Base-by-base conservation (phyloP, 2,888 invertebrate genomes). In the Lissonota sp. region DNA sequence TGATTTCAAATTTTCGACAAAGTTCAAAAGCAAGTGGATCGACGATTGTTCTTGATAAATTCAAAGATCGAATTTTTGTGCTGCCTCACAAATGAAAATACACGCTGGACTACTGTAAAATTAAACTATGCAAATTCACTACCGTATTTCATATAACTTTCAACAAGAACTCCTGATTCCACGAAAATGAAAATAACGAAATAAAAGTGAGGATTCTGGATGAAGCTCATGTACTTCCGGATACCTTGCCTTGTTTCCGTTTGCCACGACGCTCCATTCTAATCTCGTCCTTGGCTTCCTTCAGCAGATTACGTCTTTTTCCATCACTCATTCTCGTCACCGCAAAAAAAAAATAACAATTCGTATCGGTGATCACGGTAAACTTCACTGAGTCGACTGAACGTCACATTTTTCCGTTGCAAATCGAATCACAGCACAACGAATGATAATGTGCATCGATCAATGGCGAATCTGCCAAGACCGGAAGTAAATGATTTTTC, bases 211-310 rank as follows among this genome's bases (percentile, higher is more conserved):
- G 10, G n/a, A 58, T n/a, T 10, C 10, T 12, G n/a, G 12, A 5
- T 40, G 7, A 53, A 53, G 5, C 42, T 42, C 5, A 12, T n/a
- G 14, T 40, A 51, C 12, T 51, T 4, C n/a, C 14, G 12, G 37
- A 26, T 86, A 90, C 91, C 90, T 91, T 91, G 85, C 87, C 86
- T 71, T 86, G 87, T 84, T 88, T 88, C 71, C 85, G 87, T 83
- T 84, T 86, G 58, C 89, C 86, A 85, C 87, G 87, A 72, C 89
- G 87, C 73, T 90, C 90, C 84, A 92, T 85, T 82, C 87, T 88
- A 63, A 91, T 86, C 83, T 91, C 91, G 85, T 91, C 91, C 86
- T 91, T 91, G 78, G 91, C 91, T 78, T 87, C 86, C 75, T 86
- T 87, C 80, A 92, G 82, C 46, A 90, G 88, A 84, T 86, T 89